Evolutionary conservation across 2,888 invertebrate species (phyloP), one percentile per base, ranked within the genome.

Genomic region (Pilophorus perplexus): DNA sequence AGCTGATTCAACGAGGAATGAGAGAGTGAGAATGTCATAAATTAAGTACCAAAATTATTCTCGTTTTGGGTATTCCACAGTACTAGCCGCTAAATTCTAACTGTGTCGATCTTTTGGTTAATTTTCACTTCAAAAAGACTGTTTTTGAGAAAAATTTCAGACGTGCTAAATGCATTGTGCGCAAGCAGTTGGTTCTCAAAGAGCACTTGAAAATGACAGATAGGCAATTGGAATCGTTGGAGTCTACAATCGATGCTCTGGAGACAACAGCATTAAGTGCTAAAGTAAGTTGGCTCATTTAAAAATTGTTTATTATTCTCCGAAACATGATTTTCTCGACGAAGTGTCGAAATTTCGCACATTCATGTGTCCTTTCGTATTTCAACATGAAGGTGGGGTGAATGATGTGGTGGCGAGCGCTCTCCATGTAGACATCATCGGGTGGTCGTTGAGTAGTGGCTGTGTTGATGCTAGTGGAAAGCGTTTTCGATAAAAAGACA

Each of bases 171-270:
- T 79, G 93, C 40, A 78, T 99, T 66, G 79, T 99, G 44, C 88
- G 89, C 68, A 97, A 98, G 80, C 99, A 99, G 77, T 86, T 88
- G 72, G 96, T 89, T 77, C 94, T 95, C 78, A 97, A 98, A 77
- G 90, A 90, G 74, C 80, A 95, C 54, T 79, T 99, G 22, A 81
- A 82, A 54, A 92, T 89, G 75, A 89, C 95, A 2, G 93, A 96
- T 76, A 82, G 84, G 5, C 95, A 97, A 74, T 78, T 99, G 72
- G 91, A 93, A 69, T 93, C 91, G 77, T 82, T 99, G 70, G 96
- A 97, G 76, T 85, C 83, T 72, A 83, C 96, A 73, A 86, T 89
- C n/a, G 85, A 89, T 72, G 95, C 98, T 77, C 79, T 99, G 68
- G 98, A 99, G 80, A 97, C 92, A 79, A 88, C 95, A 23, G 93